Conservation (phyloP, 1,140 invertebrate genomes). For the Cyphomyrmex costatus region DNA sequence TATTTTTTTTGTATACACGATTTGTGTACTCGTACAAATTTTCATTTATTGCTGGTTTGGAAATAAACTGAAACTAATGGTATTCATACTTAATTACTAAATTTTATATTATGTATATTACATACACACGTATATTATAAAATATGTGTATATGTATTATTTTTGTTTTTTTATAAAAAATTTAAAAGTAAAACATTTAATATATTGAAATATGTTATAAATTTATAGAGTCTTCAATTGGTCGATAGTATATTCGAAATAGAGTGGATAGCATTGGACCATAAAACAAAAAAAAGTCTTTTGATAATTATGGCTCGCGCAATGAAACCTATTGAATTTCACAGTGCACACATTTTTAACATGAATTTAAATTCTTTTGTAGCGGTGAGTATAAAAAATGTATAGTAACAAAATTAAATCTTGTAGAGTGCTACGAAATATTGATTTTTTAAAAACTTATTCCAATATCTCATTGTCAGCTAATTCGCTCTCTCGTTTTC, state of each 20-base stretch:
- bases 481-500: too few relatives aligned
- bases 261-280: conserved; percentile 15
- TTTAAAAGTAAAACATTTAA: neutral
- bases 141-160: too few relatives aligned
- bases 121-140: too few relatives aligned
- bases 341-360: neutral
- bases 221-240: conserved; percentile 41
- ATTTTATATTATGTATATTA: too few relatives aligned
- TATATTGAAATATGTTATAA: neutral
- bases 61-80: too few relatives aligned
- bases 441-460: neutral
- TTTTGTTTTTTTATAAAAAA: neutral
- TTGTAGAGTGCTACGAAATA: neutral
- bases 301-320: conserved; percentile 58
- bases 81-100: too few relatives aligned
- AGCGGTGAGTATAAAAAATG: conserved; percentile 50
- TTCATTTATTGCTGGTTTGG: too few relatives aligned
- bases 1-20: too few relatives aligned
- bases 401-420: neutral
- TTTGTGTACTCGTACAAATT: too few relatives aligned
- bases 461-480: too few relatives aligned
- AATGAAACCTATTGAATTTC: conserved; percentile 44
- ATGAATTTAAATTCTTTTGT: conserved; percentile 53
- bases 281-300: neutral
- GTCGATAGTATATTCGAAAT: conserved; percentile 18